These are phyloP conservation scores for Ophioninae sp. DNA, from an alignment of 2,888 invertebrate genomes.

Conservation along the genomic window DNA sequence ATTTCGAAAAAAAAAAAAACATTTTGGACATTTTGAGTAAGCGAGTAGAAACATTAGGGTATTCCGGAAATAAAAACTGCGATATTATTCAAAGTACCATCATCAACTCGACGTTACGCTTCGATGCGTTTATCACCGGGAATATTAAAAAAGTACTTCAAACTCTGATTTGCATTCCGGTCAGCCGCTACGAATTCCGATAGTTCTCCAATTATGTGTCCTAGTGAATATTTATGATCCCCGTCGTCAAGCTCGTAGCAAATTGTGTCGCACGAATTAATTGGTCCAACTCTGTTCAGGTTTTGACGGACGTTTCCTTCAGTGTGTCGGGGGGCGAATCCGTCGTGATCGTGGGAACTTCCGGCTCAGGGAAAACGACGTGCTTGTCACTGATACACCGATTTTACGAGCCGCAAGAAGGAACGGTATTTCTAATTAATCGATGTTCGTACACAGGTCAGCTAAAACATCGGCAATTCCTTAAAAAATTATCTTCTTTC, in stretches of 20 bases:
- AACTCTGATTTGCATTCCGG: too few species aligned
- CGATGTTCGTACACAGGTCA: background rate
- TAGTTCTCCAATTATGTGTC: background rate
- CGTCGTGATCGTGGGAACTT: slow-evolving; percentile 48
- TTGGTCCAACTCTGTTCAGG: slow-evolving; percentile 22
- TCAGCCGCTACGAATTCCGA: too few species aligned
- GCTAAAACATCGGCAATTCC: background rate
- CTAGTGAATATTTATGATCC: background rate
- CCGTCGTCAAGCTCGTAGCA: background rate
- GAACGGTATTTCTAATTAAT: slow-evolving; percentile 30
- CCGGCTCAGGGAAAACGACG: slow-evolving; percentile 57
- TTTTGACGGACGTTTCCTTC: slow-evolving; percentile 77
- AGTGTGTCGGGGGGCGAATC: slow-evolving; percentile 62
- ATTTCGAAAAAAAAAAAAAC: too few species aligned
- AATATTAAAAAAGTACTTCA: too few species aligned
- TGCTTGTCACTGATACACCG: slow-evolving; percentile 56
- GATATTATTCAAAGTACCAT: too few species aligned
- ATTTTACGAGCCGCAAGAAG: slow-evolving; percentile 56
- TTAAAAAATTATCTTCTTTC: background rate
- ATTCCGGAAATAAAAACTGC: too few species aligned
- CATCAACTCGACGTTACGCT: too few species aligned
- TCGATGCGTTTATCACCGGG: too few species aligned
- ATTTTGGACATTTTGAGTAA: too few species aligned
- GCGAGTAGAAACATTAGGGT: too few species aligned
- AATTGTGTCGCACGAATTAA: background rate